phyloP scores from a whole-genome alignment of 2,113 vertebrate species.

The Lucifuga dentata region DNA sequence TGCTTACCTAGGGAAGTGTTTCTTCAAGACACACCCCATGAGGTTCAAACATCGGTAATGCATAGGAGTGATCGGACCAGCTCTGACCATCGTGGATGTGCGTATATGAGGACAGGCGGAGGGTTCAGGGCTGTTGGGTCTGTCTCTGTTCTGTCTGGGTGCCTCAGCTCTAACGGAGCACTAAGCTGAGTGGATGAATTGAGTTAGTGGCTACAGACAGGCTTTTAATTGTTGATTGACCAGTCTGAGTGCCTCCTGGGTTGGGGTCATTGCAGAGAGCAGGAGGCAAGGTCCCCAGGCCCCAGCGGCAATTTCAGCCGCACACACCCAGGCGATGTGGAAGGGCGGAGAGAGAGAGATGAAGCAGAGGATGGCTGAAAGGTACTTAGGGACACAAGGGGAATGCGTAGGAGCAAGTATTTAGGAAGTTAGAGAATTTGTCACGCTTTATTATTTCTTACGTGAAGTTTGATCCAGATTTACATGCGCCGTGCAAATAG shows the following conservation, averaged over 20 bases:
- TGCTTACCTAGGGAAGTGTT: conserved; percentile 35
- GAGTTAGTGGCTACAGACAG: conserved; percentile 82
- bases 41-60: conserved; percentile 56
- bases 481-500: conserved; percentile 26
- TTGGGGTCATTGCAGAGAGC: conserved; percentile 76
- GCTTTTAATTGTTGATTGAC: conserved; percentile 86
- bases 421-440: conserved; percentile 31
- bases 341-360: conserved; percentile 13
- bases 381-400: conserved; percentile 20
- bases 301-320: conserved; percentile 80
- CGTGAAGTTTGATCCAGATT: conserved; percentile 49
- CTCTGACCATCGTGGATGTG: conserved; percentile 27
- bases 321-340: conserved; percentile 11
- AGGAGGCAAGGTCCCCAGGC: conserved; percentile 77
- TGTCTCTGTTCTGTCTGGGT: conserved; percentile 76
- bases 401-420: conserved; percentile 16
- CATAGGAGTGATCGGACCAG: conserved; percentile 53
- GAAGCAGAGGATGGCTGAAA: conserved; percentile 19
- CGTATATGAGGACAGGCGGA: conserved; percentile 16
- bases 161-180: conserved; percentile 58
- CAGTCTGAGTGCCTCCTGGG: conserved; percentile 81
- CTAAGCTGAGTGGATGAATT: conserved; percentile 79
- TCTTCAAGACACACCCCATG: conserved; percentile 16
- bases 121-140: conserved; percentile 64
- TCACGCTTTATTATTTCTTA: conserved; percentile 10